phyloP scores from a whole-genome alignment of 2,888 invertebrate species.

The Tuberolachnus salignus region DNA sequence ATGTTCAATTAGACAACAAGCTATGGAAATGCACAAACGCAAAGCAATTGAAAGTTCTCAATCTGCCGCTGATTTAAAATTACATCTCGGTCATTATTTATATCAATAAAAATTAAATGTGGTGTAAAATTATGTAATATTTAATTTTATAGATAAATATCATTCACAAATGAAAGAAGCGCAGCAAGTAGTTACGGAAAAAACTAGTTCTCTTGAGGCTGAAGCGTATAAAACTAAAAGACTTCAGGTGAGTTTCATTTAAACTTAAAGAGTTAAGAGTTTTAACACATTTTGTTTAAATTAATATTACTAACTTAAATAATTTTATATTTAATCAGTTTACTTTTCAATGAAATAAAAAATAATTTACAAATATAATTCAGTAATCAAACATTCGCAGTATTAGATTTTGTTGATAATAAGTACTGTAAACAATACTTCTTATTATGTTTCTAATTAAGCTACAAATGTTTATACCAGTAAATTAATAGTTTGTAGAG shows the following conservation, averaged over 20 bases:
- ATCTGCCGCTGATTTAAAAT: constrained; percentile 93
- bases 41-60: constrained; percentile 98
- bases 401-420: too few species aligned
- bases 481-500: too few species aligned
- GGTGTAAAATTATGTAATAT: not conserved
- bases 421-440: too few species aligned
- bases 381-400: not conserved
- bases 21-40: constrained; percentile 96
- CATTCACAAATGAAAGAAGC: constrained; percentile 98
- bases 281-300: too few species aligned
- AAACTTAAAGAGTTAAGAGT: too few species aligned
- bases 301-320: too few species aligned
- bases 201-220: constrained; percentile 92
- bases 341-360: not conserved
- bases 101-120: not conserved
- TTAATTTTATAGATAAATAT: constrained; percentile 79
- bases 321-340: not conserved
- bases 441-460: too few species aligned
- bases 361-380: not conserved
- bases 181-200: constrained; percentile 94
- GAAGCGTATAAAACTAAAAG: constrained; percentile 96
- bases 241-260: constrained; percentile 71
- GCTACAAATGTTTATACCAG: too few species aligned
- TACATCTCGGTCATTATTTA: constrained; percentile 76
- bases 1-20: constrained; percentile 87